A percentile compares a stretch with the other conserved stretches of the same genome.
Conservation (phyloP, 2,888 invertebrate species). For the Meandrusa payeni region DNA sequence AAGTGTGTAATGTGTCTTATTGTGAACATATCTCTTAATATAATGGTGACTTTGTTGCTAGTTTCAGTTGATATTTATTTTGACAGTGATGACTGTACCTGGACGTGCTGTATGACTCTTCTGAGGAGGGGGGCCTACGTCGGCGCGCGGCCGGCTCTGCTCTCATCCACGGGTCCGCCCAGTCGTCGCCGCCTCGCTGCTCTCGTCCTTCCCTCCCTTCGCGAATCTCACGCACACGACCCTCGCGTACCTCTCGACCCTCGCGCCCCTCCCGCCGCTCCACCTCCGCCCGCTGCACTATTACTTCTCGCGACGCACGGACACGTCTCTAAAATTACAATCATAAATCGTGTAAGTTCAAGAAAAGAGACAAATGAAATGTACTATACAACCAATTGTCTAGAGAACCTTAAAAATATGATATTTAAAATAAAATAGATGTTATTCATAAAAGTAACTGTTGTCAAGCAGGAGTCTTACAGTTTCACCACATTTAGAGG, state of each 20-base stretch:
- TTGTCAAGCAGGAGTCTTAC: no score
- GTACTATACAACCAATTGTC: no score
- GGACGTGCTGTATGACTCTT: slow-evolving; percentile 72
- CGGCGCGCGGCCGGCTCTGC: slow-evolving; percentile 76
- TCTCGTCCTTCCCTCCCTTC: slow-evolving; percentile 31
- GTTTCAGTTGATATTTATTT: no score
- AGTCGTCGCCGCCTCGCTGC: slow-evolving; percentile 87
- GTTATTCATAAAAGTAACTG: no score
- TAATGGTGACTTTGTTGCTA: no score
- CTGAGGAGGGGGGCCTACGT: slow-evolving; percentile 63
- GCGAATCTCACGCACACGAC: slow-evolving; percentile 20
- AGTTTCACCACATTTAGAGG: no score
- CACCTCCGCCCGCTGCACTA: slow-evolving; percentile 84
- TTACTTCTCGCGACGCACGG: slow-evolving; percentile 86
- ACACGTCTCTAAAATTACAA: slow-evolving; percentile 61
- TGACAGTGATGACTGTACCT: no score
- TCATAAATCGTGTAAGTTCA: no score
- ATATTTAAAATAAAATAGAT: no score
- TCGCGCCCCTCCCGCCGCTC: slow-evolving; percentile 48
- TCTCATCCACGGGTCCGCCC: slow-evolving; percentile 97
- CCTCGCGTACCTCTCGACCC: slow-evolving; percentile 35
- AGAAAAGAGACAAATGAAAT: no score
- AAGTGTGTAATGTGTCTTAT: background rate
- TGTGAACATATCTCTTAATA: background rate
- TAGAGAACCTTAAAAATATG: no score